These are phyloP conservation scores for Ochlodes sylvanus DNA, from an alignment of 2,888 invertebrate genomes.

Conservation along the genomic window DNA sequence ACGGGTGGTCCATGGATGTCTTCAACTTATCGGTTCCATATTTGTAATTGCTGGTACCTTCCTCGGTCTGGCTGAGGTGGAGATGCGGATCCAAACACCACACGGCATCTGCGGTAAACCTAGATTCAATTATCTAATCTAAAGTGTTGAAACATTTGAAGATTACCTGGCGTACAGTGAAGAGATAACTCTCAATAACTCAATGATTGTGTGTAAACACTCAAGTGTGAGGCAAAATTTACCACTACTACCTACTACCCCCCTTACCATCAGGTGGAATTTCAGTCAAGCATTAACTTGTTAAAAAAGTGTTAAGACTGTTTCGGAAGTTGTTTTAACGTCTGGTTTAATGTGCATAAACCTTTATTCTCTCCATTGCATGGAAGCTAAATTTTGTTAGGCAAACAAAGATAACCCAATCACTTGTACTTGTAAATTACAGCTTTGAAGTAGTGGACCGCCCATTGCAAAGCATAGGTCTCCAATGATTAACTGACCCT, in stretches of 20 bases:
- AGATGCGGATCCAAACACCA: constrained; percentile 63
- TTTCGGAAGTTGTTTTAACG: background rate
- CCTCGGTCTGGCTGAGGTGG: constrained; percentile 68
- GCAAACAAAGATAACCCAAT: too few relatives aligned
- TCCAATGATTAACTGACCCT: too few relatives aligned
- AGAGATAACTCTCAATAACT: constrained; percentile 15
- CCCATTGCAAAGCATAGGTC: too few relatives aligned
- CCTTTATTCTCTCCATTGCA: too few relatives aligned
- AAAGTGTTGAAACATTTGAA: constrained; percentile 6
- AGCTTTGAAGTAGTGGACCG: too few relatives aligned
- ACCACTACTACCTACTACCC: too few relatives aligned
- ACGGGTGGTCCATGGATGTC: constrained; percentile 79
- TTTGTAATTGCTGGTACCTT: constrained; percentile 82
- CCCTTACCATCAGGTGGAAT: too few relatives aligned
- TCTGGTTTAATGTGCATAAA: too few relatives aligned
- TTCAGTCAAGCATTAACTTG: too few relatives aligned
- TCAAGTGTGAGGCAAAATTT: background rate
- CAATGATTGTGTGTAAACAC: constrained; percentile 2
- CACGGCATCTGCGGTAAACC: constrained; percentile 79
- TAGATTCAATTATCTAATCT: constrained; percentile 14
- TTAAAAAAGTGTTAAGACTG: background rate
- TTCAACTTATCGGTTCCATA: constrained; percentile 79
- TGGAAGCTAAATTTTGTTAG: too few relatives aligned
- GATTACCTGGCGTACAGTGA: background rate
- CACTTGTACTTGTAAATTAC: too few relatives aligned